Conservation (phyloP, 1,140 invertebrate genomes). For the Diorhabda sublineata region DNA sequence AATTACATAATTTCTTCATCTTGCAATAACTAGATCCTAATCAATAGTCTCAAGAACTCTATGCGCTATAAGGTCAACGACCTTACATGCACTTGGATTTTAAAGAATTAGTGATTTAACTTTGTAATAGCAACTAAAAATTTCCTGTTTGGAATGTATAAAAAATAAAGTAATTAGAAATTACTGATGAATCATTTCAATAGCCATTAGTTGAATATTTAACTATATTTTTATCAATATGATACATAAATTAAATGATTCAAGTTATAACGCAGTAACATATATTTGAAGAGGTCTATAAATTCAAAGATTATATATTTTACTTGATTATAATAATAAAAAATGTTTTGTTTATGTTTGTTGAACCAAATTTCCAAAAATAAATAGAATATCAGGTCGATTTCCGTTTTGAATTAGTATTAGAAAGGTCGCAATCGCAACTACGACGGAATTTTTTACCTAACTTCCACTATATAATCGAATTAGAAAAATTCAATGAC, state of each 20-base stretch:
- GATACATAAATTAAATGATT: too few species aligned
- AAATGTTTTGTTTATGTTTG: background rate
- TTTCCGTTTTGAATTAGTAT: background rate
- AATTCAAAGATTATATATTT: too few species aligned
- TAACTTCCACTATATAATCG: background rate
- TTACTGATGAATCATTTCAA: background rate
- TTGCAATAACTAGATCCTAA: background rate
- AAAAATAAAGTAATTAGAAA: background rate
- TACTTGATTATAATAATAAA: background rate
- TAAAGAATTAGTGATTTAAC: background rate
- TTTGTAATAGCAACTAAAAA: too few species aligned
- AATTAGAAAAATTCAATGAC: constrained; percentile 15
- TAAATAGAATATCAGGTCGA: background rate
- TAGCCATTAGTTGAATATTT: too few species aligned
- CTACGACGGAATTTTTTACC: background rate
- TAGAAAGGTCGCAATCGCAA: background rate
- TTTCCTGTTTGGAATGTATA: background rate
- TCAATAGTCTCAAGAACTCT: background rate
- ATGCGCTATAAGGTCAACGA: background rate
- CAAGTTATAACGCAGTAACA: too few species aligned
- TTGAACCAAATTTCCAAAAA: background rate
- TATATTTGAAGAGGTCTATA: too few species aligned
- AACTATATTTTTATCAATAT: too few species aligned
- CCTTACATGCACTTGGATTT: background rate
- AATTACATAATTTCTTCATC: too few species aligned